Percentiles rank a stretch among this genome's conserved stretches.
Evolutionary conservation across 2,797 vertebrate genomes (phyloP).

Genomic region (Tadarida brasiliensis): DNA sequence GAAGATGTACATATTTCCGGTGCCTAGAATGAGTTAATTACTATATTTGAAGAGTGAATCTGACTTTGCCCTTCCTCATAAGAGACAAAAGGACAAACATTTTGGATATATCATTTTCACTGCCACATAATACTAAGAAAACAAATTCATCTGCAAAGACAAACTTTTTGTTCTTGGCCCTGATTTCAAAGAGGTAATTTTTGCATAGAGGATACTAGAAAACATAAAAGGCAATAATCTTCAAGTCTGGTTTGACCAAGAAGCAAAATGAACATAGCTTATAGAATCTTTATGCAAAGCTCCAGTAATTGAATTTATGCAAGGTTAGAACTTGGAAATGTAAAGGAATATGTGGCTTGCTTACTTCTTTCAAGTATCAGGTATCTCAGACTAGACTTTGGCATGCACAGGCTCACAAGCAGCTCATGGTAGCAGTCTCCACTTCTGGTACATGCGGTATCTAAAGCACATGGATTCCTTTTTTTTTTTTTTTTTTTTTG

Average conservation of each 20-base stretch:
- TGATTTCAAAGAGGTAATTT: slow-evolving; percentile 59
- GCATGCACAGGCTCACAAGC: not conserved
- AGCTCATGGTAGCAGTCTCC: not conserved
- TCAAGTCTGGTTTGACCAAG: slow-evolving; percentile 15
- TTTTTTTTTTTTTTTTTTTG: not conserved
- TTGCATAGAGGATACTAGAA: slow-evolving; percentile 46
- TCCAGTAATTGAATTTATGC: not conserved
- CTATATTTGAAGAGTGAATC: slow-evolving; percentile 36
- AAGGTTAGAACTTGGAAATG: slow-evolving; percentile 32
- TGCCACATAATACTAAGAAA: slow-evolving; percentile 66
- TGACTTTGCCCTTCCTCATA: slow-evolving; percentile 43
- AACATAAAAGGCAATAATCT: slow-evolving; percentile 16
- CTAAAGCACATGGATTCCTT: slow-evolving; percentile 23
- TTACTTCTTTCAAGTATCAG: slow-evolving; percentile 20
- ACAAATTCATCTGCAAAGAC: slow-evolving; percentile 30
- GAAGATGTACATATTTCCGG: slow-evolving; percentile 1
- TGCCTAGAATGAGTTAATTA: not conserved
- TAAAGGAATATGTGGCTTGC: not conserved
- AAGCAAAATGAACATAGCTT: slow-evolving; percentile 51
- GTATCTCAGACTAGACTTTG: slow-evolving; percentile 33
- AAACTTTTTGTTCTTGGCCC: slow-evolving; percentile 42
- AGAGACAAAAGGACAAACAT: slow-evolving; percentile 26
- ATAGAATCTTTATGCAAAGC: slow-evolving; percentile 54
- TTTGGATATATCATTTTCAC: slow-evolving; percentile 45
- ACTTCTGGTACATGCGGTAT: not conserved